Conservation (phyloP, 2,888 invertebrate genomes). For the Limnephilus rhombicus region DNA sequence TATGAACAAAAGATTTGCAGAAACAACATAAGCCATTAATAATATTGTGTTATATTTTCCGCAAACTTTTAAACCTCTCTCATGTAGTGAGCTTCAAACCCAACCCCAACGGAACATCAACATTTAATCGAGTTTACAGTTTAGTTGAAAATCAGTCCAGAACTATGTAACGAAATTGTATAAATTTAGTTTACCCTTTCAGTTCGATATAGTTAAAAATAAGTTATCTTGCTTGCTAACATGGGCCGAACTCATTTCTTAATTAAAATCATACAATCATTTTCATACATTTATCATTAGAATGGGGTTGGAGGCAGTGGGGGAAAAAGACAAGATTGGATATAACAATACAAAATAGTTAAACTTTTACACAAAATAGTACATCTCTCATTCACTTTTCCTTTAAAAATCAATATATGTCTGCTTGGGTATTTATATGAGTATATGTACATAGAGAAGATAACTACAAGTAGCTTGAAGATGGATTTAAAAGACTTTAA, state of each 20-base stretch:
- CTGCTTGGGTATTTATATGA: too few relatives aligned
- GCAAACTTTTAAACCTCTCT: neutral
- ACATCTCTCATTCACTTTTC: too few relatives aligned
- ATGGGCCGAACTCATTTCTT: slow-evolving; percentile 1
- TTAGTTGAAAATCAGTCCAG: neutral
- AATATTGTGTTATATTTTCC: neutral
- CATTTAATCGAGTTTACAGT: neutral
- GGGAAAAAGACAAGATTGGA: neutral
- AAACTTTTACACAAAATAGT: neutral
- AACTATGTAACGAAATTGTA: neutral
- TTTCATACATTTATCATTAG: neutral
- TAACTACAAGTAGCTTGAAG: too few relatives aligned
- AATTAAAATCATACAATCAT: neutral
- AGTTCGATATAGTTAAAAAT: neutral
- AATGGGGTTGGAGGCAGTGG: neutral
- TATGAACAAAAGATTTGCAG: too few relatives aligned
- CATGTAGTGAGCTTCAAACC: neutral
- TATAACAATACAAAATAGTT: neutral
- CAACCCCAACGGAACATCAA: neutral
- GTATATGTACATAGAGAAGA: too few relatives aligned
- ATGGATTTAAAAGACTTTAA: too few relatives aligned
- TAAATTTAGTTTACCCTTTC: neutral
- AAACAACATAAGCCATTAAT: too few relatives aligned
- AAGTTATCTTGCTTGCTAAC: neutral
- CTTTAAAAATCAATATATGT: too few relatives aligned